A percentile compares a stretch with the other conserved stretches of the same genome.
Evolutionary conservation across 2,888 invertebrate genomes (phyloP).

Genomic region (Chloroclysta siterata): DNA sequence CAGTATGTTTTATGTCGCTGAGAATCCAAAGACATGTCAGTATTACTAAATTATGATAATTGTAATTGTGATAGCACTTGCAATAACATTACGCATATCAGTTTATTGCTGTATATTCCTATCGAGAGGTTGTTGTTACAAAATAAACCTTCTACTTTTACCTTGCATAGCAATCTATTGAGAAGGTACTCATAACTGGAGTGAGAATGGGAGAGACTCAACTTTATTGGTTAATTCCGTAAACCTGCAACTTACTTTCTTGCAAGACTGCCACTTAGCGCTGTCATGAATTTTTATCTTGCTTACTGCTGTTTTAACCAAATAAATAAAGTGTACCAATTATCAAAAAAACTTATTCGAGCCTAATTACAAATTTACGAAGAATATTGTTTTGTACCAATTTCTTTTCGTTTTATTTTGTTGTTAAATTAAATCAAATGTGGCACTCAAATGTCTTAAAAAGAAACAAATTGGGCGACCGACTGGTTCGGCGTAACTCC

Average conservation of each 20-base stretch:
- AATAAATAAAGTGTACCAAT: not conserved
- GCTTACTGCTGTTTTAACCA: not conserved
- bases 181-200: slow-evolving; percentile 36
- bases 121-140: slow-evolving; percentile 37
- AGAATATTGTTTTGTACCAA: slow-evolving; percentile 4
- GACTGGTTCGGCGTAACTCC: slow-evolving; percentile 78
- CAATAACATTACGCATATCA: slow-evolving; percentile 35
- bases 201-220: slow-evolving; percentile 36
- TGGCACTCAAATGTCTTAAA: slow-evolving; percentile 48
- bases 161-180: slow-evolving; percentile 9
- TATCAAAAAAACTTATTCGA: not conserved
- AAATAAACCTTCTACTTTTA: slow-evolving; percentile 43
- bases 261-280: slow-evolving; percentile 34
- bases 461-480: slow-evolving; percentile 62
- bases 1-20: slow-evolving; percentile 26
- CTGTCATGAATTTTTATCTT: not conserved
- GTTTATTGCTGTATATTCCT: slow-evolving; percentile 31
- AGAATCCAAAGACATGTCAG: slow-evolving; percentile 25
- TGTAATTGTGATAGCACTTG: slow-evolving; percentile 29
- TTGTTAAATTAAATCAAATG: slow-evolving; percentile 31
- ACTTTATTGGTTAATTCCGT: slow-evolving; percentile 51
- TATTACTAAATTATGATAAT: slow-evolving; percentile 33
- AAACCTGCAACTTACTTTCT: slow-evolving; percentile 49
- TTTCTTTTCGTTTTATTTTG: slow-evolving; percentile 14
- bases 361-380: not conserved